phyloP scores from a whole-genome alignment of 1,140 invertebrate genomes.

The Ceratosolen solmsi region DNA sequence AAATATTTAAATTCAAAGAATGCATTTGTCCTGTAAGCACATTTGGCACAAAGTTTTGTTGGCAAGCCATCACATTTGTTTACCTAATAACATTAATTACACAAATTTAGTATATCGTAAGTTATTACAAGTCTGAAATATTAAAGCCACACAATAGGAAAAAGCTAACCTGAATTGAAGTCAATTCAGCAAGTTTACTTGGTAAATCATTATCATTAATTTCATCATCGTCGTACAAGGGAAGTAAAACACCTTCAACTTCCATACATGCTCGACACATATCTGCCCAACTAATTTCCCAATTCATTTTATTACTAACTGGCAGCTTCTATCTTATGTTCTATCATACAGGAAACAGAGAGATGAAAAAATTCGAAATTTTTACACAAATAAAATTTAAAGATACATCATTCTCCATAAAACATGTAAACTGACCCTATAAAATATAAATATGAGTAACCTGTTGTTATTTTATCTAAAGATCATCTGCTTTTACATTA shows the following conservation, averaged over 20 bases:
- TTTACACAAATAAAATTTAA: too few species aligned
- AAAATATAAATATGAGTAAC: too few species aligned
- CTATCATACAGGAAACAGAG: background rate
- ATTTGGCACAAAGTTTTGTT: slow-evolving; percentile 67
- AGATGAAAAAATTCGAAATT: background rate
- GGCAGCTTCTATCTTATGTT: background rate
- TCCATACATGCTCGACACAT: slow-evolving; percentile 71
- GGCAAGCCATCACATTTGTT: slow-evolving; percentile 66
- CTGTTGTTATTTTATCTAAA: too few species aligned
- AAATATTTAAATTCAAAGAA: slow-evolving; percentile 67
- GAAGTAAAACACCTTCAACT: slow-evolving; percentile 61
- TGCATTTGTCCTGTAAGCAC: slow-evolving; percentile 65
- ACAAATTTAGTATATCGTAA: too few species aligned
- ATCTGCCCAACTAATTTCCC: slow-evolving; percentile 62
- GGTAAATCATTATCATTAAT: slow-evolving; percentile 60
- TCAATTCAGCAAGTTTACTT: slow-evolving; percentile 65
- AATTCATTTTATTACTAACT: slow-evolving; percentile 56
- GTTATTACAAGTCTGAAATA: background rate
- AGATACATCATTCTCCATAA: too few species aligned
- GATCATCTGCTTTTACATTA: too few species aligned
- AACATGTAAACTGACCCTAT: too few species aligned
- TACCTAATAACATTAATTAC: slow-evolving; percentile 63
- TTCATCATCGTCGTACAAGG: slow-evolving; percentile 65
- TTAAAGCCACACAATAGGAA: background rate
- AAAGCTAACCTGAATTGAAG: slow-evolving; percentile 65